These are phyloP conservation scores for Invenusta paracnida DNA, from an alignment of 2,888 invertebrate species.

Conservation along the genomic window DNA sequence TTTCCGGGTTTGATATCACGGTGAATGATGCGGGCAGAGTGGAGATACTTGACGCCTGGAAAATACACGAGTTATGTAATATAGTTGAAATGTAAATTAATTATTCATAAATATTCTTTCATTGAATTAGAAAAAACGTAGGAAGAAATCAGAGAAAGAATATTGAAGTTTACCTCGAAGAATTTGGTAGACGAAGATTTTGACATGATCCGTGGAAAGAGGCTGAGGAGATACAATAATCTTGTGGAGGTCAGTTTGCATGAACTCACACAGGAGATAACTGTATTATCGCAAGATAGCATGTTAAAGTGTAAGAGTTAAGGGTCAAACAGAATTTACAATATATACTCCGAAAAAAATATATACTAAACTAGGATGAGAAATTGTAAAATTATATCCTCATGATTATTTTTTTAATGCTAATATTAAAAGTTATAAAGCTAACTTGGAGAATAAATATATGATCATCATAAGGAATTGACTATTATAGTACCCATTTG, in stretches of 20 bases:
- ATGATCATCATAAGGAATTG: too few relatives aligned
- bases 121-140: neutral
- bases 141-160: neutral
- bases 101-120: too few relatives aligned
- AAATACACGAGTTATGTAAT: slow-evolving; percentile 46
- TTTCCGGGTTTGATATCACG: slow-evolving; percentile 99
- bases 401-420: too few relatives aligned
- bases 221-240: slow-evolving; percentile 99
- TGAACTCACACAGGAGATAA: slow-evolving; percentile 97
- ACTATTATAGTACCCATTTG: too few relatives aligned
- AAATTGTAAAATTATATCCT: too few relatives aligned
- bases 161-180: slow-evolving; percentile 76
- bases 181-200: slow-evolving; percentile 99
- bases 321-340: too few relatives aligned
- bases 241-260: slow-evolving; percentile 99
- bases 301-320: neutral
- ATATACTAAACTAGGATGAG: too few relatives aligned
- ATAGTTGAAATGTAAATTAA: slow-evolving; percentile 15
- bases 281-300: too few relatives aligned
- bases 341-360: too few relatives aligned
- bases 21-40: slow-evolving; percentile 93
- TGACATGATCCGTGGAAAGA: slow-evolving; percentile 96
- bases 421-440: too few relatives aligned
- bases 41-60: slow-evolving; percentile 90
- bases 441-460: too few relatives aligned